Evolutionary conservation across 1,140 invertebrate species (phyloP), one percentile per base, ranked within the genome.

Genomic region (Episyrphus balteatus): DNA sequence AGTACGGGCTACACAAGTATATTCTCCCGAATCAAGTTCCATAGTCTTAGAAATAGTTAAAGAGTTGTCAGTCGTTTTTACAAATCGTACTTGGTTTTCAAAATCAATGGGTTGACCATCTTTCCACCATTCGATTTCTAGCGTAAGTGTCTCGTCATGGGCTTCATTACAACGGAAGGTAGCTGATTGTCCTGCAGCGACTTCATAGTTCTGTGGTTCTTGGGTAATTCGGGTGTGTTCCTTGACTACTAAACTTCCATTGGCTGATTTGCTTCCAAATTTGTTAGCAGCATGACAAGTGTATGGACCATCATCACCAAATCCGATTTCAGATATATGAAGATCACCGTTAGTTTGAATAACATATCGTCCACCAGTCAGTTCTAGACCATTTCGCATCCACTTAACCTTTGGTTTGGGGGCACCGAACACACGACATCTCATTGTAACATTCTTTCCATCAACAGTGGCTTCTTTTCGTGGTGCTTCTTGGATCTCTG

Each of bases 391-490:
- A 55, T 87, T 85, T 48, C 82, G 81, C 50, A 87, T 78, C 95
- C 95, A 99, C 61, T 89, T 90, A n/a, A 99, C 85, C 49, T 82
- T 76, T 0, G 95, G 92, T 61, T 88, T 88, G 2, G 95, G 95
- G 1, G 94, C 93, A 18, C 93, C 95, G 70, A 93, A 91, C n/a
- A 96, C 92, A 40, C 83, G 78, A 70, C 96, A 99, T 11, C 80
- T 88, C 56, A 99, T 70, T 44, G 78, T 86, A 1, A 93, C 80
- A 36, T 80, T 80, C 39, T 81, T 80, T 0, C 88, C 87, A 62
- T 93, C 87, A 13, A 93, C 90, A 17, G 87, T 88, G 3, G 82
- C 77, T 41, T 85, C 74, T 51, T 88, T 79, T 26, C 74, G 78
- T 1, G 93, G 92, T 1, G 85, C 77, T 58, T 88, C 82, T 12